Conservation (phyloP, 2,888 invertebrate genomes). For the Pristionchus entomophagus region DNA sequence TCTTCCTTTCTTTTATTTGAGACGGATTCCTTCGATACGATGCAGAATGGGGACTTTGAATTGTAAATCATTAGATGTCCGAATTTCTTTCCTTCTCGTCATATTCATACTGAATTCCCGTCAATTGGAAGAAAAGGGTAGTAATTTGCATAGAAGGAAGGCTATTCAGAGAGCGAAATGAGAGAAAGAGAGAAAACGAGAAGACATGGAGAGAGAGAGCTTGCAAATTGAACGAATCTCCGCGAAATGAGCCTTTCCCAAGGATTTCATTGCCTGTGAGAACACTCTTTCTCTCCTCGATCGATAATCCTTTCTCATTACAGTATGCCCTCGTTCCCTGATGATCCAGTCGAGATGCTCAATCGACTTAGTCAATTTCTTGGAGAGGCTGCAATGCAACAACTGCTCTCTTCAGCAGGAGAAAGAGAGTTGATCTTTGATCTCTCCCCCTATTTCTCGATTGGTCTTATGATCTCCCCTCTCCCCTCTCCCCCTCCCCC, state of each 20-base stretch:
- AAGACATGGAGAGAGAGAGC: constrained; percentile 31
- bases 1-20: too few species aligned
- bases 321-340: constrained; percentile 21
- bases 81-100: neutral
- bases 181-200: constrained; percentile 10
- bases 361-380: constrained; percentile 23
- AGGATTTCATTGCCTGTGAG: neutral
- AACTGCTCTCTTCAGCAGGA: neutral
- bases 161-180: neutral
- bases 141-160: constrained; percentile 30
- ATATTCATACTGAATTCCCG: constrained; percentile 7
- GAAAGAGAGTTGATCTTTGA: neutral
- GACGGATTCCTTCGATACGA: too few species aligned
- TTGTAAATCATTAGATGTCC: too few species aligned
- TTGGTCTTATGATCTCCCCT: too few species aligned
- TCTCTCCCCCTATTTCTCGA: too few species aligned
- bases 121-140: neutral
- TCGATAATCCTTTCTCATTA: neutral
- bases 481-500: neutral
- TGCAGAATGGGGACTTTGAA: too few species aligned
- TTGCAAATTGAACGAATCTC: constrained; percentile 33
- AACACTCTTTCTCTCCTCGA: neutral
- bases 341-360: constrained; percentile 32
- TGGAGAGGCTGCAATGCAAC: constrained; percentile 24
- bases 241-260: constrained; percentile 3